Evolutionary conservation across 2,797 vertebrate genomes (phyloP).

Genomic region (Stomatorhinus walkeri): DNA sequence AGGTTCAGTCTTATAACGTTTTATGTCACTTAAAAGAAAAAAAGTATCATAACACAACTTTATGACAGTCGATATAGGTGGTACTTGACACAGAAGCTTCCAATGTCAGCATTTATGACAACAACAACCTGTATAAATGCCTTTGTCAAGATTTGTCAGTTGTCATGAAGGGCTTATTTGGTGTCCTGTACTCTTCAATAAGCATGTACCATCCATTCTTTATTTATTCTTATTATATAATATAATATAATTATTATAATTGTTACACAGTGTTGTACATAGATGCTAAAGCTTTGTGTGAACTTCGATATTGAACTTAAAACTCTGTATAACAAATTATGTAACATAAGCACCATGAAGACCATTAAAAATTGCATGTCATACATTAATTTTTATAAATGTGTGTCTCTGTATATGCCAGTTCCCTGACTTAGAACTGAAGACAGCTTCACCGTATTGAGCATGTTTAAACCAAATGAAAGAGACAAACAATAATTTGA

Average conservation of each 20-base stretch:
- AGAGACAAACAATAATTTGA: neutral
- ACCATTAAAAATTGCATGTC: neutral
- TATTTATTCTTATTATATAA: neutral
- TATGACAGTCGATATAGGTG: neutral
- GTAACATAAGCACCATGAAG: neutral
- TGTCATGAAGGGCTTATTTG: neutral
- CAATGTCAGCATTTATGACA: neutral
- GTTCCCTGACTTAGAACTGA: neutral
- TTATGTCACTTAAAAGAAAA: neutral
- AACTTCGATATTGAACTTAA: neutral
- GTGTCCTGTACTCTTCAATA: neutral
- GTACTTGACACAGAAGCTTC: neutral
- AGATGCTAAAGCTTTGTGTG: neutral
- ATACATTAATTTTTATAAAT: neutral
- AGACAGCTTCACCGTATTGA: neutral
- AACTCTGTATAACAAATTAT: neutral
- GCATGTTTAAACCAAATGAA: neutral
- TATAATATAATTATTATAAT: neutral
- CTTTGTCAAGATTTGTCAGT: neutral
- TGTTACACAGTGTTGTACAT: neutral
- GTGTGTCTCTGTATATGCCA: neutral
- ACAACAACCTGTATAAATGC: neutral
- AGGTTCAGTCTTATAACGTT: neutral
- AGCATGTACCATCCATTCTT: neutral
- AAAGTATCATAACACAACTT: neutral